Evolutionary conservation across 1,140 invertebrate species (phyloP).

Genomic region (Trichonephila inaurata): DNA sequence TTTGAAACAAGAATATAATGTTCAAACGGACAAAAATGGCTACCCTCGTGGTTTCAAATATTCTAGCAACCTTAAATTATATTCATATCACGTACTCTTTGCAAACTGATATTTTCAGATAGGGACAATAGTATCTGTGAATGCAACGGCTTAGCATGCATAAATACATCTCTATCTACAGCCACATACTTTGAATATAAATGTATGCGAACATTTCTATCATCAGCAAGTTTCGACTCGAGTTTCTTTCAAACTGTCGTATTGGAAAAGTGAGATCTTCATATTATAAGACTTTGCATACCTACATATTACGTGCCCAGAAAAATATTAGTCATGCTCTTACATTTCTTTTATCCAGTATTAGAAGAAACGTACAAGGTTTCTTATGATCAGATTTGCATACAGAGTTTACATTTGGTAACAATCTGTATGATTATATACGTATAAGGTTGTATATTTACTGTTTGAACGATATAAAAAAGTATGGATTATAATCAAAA

Average conservation of each 20-base stretch:
- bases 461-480: too few relatives aligned
- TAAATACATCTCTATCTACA: background rate
- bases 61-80: background rate
- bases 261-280: background rate
- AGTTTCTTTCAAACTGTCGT: background rate
- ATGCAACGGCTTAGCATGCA: background rate
- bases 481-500: too few relatives aligned
- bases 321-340: background rate
- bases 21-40: background rate
- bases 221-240: background rate
- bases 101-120: conserved; percentile 21
- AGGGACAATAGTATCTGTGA: background rate
- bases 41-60: too few relatives aligned
- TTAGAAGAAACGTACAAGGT: background rate
- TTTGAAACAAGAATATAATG: background rate
- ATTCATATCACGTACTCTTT: conserved; percentile 6
- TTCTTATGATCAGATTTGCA: background rate
- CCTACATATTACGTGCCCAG: background rate
- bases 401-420: background rate
- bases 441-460: too few relatives aligned
- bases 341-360: background rate
- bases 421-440: too few relatives aligned
- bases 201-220: background rate
- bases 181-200: background rate
- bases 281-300: background rate